These are phyloP conservation scores for Hippoglossus hippoglossus DNA, from an alignment of 2,797 vertebrate species.

Conservation along the genomic window DNA sequence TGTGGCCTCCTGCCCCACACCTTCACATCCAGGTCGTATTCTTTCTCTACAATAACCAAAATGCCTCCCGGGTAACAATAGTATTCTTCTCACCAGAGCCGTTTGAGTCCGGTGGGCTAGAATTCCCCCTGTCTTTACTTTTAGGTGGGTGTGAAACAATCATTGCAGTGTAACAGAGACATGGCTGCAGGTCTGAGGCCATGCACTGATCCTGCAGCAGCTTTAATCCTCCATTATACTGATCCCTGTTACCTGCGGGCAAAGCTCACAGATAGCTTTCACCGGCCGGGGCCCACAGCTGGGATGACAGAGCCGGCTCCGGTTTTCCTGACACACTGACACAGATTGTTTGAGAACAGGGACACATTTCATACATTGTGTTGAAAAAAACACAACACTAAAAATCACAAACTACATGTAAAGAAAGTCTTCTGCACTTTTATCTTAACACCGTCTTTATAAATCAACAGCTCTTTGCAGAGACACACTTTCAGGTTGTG, in stretches of 20 bases:
- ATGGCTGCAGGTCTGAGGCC: constrained; percentile 39
- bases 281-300: constrained; percentile 36
- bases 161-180: constrained; percentile 62
- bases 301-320: constrained; percentile 12
- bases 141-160: constrained; percentile 54
- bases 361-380: constrained; percentile 6
- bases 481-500: neutral
- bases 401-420: constrained; percentile 7
- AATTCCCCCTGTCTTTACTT: constrained; percentile 33
- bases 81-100: constrained; percentile 30
- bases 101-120: constrained; percentile 6
- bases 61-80: constrained; percentile 31
- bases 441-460: neutral
- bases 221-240: constrained; percentile 23
- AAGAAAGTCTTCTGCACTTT: neutral
- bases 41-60: constrained; percentile 32
- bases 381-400: neutral
- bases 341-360: constrained; percentile 32
- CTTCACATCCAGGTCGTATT: constrained; percentile 39
- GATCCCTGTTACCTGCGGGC: constrained; percentile 67
- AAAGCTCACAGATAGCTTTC: constrained; percentile 60
- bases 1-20: constrained; percentile 43
- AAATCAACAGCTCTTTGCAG: too few species aligned
- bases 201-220: constrained; percentile 36
- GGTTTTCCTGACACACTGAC: constrained; percentile 34